Evolutionary conservation across 2,113 vertebrate genomes (phyloP), one percentile per base, ranked within the genome.

Genomic region (Naja naja): DNA sequence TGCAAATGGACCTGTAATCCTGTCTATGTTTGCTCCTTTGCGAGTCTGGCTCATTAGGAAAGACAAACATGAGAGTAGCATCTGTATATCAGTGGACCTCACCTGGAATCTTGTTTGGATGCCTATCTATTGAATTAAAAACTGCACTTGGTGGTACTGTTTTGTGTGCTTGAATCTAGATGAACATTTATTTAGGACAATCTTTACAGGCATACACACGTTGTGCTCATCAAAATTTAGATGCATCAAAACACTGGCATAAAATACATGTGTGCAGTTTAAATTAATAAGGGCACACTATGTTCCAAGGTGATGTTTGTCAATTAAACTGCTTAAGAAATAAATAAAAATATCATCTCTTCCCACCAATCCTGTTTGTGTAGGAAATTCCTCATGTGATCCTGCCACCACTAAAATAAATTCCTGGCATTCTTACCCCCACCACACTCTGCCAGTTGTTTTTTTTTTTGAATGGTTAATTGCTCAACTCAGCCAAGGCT

Each of bases 41-140:
- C 34, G 45, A 74, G 11, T 9, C 60, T 90, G 88, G 56, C 94
- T 92, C 89, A 47, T 22, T 60, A 1, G 12, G 30, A 64, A 81
- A 91, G 60, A 49, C 47, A 49, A 49, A 49, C 88, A 60, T 92
- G 88, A 90, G 54, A 43, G 22, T 25, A 49, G 85, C 53, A 39
- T 89, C 22, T 12, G 30, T 45, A 2, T 92, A 95, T 93, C 88
- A 23, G 92, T 92, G 87, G 92, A 93, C 85, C 56, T 34, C 91
- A 90, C 85, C 20, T 87, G 90, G 53, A 81, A 43, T 88, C 95
- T 93, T 92, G 34, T 43, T 10, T 4, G 74, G 74, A 22, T 43
- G 4, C 34, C 34, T 34, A 5, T 45, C 10, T 47, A n/a, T 52
- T 1, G 22, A 56, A 69, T 34, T 49, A 47, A 30, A 85, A 14